Evolutionary conservation across 2,113 vertebrate genomes (phyloP).

Genomic region (Paraplagusia blochii): DNA sequence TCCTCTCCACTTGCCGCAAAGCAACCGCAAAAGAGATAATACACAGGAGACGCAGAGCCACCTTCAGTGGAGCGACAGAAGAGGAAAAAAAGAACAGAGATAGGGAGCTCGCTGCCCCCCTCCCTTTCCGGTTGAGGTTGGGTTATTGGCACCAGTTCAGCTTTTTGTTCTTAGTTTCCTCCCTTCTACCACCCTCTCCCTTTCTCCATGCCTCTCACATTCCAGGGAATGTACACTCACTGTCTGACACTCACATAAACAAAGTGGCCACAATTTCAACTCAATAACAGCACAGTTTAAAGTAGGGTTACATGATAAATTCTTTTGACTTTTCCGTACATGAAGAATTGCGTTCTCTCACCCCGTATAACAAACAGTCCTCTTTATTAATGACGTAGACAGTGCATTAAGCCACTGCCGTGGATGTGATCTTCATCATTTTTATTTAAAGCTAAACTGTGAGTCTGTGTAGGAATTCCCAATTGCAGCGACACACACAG

Average conservation of each 20-base stretch:
- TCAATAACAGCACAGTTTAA: background rate
- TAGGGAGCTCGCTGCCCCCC: slow-evolving; percentile 6
- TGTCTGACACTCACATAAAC: slow-evolving; percentile 40
- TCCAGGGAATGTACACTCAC: slow-evolving; percentile 37
- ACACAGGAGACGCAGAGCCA: slow-evolving; percentile 40
- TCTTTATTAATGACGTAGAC: too few relatives aligned
- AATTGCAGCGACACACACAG: too few relatives aligned
- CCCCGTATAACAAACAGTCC: background rate
- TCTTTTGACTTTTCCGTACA: background rate
- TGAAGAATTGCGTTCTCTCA: background rate
- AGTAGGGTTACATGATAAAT: background rate
- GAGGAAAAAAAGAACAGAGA: slow-evolving; percentile 24
- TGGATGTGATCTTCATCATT: background rate
- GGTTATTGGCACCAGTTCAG: slow-evolving; percentile 65
- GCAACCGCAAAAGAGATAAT: slow-evolving; percentile 51
- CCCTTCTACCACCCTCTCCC: slow-evolving; percentile 40
- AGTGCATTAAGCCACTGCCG: background rate
- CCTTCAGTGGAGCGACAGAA: slow-evolving; percentile 27
- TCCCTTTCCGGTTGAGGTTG: slow-evolving; percentile 40
- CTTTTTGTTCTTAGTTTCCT: slow-evolving; percentile 68
- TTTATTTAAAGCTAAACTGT: background rate
- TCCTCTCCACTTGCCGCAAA: slow-evolving; percentile 45
- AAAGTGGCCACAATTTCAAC: slow-evolving; percentile 2
- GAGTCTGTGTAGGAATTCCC: too few relatives aligned
- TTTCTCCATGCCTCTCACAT: slow-evolving; percentile 32